Evolutionary conservation across 2,797 vertebrate species (phyloP), one percentile per base, ranked within the genome.

Genomic region (Brotula barbata): DNA sequence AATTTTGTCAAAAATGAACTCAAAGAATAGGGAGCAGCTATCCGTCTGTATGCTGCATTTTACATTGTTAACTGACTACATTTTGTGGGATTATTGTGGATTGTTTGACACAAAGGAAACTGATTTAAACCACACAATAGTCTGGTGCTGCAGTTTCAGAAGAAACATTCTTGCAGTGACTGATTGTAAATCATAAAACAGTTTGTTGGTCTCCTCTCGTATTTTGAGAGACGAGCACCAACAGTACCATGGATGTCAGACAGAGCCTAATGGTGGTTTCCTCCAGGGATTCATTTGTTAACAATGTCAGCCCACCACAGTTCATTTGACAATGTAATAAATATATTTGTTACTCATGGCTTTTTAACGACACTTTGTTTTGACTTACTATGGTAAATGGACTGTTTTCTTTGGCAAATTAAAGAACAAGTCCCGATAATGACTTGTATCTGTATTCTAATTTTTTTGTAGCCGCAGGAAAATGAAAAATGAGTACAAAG

Each of bases 311-410:
- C 51, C 25, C 33, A 19, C 49, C 39, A 20, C 43, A 63, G 15
- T 65, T 58, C 11, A 60, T 71, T 59, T 68, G 36, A 50, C 25
- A 56, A 42, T 62, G 19, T 68, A 61, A 31, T 39, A 68, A 54
- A 28, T 5, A 16, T 73, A 42, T 78, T 46, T 36, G 33, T 11
- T 49, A n/a, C 54, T 41, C 5, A 2, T 2, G 36, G 41, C 23
- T 12, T 49, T 68, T 3, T 40, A 28, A 19, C 44, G 36, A 28
- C 37, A 34, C 31, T 43, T 69, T 77, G 34, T 50, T 68, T 54
- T 52, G n/a, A 49, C 60, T 49, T 20, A 7, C 25, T 0, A 3
- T 34, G 16, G 41, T 70, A 57, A 64, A 64, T 75, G 44, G n/a
- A 41, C 44, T 64, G 33, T 14, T 39, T n/a, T 28, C 25, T 39